Conservation (phyloP, 2,888 invertebrate genomes). For the Eupeodes luniger region DNA sequence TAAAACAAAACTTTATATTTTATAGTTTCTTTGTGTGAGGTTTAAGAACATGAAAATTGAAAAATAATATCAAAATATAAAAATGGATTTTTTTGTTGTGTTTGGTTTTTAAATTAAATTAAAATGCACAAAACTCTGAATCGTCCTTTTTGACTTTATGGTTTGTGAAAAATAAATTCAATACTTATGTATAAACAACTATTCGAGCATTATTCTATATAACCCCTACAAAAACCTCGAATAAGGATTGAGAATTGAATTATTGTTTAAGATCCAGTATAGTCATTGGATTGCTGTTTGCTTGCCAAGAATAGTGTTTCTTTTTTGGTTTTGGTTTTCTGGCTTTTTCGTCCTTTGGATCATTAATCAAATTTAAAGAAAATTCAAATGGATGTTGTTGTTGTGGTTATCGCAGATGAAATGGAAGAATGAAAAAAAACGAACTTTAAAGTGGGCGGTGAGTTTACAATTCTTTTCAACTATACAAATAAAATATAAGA, state of each 20-base stretch:
- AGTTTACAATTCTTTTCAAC: slow-evolving; percentile 7
- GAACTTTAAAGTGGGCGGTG: slow-evolving; percentile 1
- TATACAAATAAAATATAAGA: slow-evolving; percentile 7
- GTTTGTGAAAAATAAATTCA: not conserved
- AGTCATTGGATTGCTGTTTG: slow-evolving; percentile 56
- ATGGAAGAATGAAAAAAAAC: not conserved
- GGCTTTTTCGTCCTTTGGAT: slow-evolving; percentile 44
- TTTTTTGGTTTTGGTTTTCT: not conserved
- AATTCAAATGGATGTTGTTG: slow-evolving; percentile 51
- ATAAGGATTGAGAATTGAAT: slow-evolving; percentile 63
- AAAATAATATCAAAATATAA: slow-evolving; percentile 37
- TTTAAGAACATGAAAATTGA: slow-evolving; percentile 37
- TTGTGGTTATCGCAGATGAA: slow-evolving; percentile 9
- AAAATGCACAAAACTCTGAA: not conserved
- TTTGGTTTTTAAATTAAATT: slow-evolving; percentile 7
- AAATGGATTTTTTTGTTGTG: not conserved
- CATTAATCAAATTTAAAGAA: slow-evolving; percentile 72
- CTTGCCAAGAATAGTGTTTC: slow-evolving; percentile 49
- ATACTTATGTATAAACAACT: slow-evolving; percentile 11
- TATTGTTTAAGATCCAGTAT: slow-evolving; percentile 50
- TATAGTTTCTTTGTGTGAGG: not conserved
- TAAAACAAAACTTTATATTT: not conserved
- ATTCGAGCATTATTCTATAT: slow-evolving; percentile 23
- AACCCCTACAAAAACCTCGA: slow-evolving; percentile 9
- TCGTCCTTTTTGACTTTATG: not conserved